Evolutionary conservation across 2,888 invertebrate species (phyloP), one percentile per base, ranked within the genome.

Genomic region (Enchytraeus crypticus): DNA sequence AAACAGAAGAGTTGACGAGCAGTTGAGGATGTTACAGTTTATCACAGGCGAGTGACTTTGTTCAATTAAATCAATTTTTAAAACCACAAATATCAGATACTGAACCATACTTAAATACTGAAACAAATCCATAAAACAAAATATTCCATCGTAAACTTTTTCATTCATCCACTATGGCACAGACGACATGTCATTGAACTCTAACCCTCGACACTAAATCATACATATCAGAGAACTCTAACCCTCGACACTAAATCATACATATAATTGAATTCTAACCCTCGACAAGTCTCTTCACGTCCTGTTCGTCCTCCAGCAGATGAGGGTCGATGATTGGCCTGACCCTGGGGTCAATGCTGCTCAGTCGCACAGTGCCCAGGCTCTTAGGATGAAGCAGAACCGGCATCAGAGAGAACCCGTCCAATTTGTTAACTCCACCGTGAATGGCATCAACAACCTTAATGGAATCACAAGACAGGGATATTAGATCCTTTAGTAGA

Each of bases 261-360:
- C 11, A 14, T 43, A 43, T 18, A 43, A 43, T 43, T 11, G 11
- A 57, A 29, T 30, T 27, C 21, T 59, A 61, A 74, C 74, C 90
- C 77, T 91, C 91, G 0, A 90, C 88, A 18, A 92, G 80, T 0
- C 86, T 85, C 59, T 86, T 84, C 0, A 89, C 77, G 73, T 89
- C 89, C 45, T 80, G 76, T 0, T 76, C 71, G 5, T 83, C 73
- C 34, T 83, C 78, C 63, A 92, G 89, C 75, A 95, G 95, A 71
- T 92, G 89, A 0, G 93, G 89, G 78, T 93, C 85, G 77, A 95
- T 90, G 34, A 88, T 73, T 0, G 91, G 92, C 77, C 85, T 84
- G 61, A 87, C 85, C 27, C 84, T 80, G 0, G 89, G 88, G 79
- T 91, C 89, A 0, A 82, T 77, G 66, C 86, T 87, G 54, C 83